Evolutionary conservation across 1,140 invertebrate genomes (phyloP), one percentile per base, ranked within the genome.

Genomic region (Drosophila repletoides): DNA sequence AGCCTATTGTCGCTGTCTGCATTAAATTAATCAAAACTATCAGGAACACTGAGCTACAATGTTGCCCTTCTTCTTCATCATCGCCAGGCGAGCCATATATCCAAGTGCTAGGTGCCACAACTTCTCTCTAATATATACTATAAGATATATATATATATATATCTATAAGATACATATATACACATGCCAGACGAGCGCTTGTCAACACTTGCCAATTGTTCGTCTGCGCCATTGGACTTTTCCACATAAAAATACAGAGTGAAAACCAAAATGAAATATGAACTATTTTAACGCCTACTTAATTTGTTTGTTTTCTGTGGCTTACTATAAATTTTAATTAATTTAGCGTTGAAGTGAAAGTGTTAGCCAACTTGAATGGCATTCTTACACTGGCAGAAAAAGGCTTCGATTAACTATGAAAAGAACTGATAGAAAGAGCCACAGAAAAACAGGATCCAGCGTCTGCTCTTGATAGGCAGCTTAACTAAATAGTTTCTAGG

Each of bases 271-370:
- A 83, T 88, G 87, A 89, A 89, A 88, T 89, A 89, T 89, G 80
- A 88, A 89, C 86, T 88, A 83, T 89, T 84, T 88, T 88, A 88
- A 88, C 87, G 87, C 86, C 87, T 76, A 89, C 80, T 89, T 88
- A 89, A 89, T 88, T 89, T 88, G 80, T 84, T 88, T 79, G 75
- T 67, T 76, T 65, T 53, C 33, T 33, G 34, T 34, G 3, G 28
- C 68, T 40, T 55, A 61, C 75, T 53, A 86, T 86, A 80, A 76
- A 86, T 86, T 86, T 80, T 73, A 86, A 86, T 86, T 76, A 86
- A 86, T 86, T 86, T 86, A 70, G 80, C 80, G 80, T 86, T 86
- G 72, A 72, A 86, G 68, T 72, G 68, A 80, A 86, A 86, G 80
- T 80, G 80, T 76, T 65, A 86, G 66, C 58, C 73, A 67, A 84